A percentile compares a stretch with the other conserved stretches of the same genome.
These are phyloP conservation scores for Eremophila alpestris DNA, from an alignment of 2,797 vertebrate species.

Conservation along the genomic window DNA sequence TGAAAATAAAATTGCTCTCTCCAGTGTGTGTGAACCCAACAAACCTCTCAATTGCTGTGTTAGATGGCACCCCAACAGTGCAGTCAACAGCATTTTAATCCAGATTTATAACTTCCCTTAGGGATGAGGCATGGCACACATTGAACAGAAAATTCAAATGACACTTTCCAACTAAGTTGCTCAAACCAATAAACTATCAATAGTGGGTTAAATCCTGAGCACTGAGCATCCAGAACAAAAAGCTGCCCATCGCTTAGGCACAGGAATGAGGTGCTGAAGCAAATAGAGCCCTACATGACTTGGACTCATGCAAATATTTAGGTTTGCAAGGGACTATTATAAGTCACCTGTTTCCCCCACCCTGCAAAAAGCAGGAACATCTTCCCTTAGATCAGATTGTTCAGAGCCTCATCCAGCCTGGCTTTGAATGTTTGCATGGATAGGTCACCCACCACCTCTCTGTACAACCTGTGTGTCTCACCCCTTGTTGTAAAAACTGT, in stretches of 20 bases:
- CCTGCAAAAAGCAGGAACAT: background rate
- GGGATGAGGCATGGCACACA: background rate
- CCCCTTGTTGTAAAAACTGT: rapidly evolving
- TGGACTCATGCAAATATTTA: rapidly evolving
- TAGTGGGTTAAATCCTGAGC: background rate
- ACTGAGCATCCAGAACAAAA: background rate
- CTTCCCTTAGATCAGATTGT: background rate
- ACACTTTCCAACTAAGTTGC: background rate
- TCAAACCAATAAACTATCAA: background rate
- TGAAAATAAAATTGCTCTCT: slow-evolving; percentile 56
- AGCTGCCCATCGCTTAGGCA: background rate
- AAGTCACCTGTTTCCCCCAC: background rate
- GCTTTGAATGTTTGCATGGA: too few relatives aligned
- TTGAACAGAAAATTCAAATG: background rate
- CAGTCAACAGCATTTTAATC: background rate
- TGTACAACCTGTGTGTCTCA: too few relatives aligned
- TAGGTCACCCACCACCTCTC: too few relatives aligned
- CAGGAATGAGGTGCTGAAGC: background rate
- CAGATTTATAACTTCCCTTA: background rate
- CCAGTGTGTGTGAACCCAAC: background rate
- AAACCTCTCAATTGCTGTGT: slow-evolving; percentile 9
- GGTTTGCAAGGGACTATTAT: background rate
- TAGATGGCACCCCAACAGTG: background rate
- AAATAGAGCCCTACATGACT: background rate
- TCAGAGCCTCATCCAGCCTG: background rate